These are phyloP conservation scores for Rhipidura dahli DNA, from an alignment of 2,113 vertebrate genomes.

Conservation along the genomic window DNA sequence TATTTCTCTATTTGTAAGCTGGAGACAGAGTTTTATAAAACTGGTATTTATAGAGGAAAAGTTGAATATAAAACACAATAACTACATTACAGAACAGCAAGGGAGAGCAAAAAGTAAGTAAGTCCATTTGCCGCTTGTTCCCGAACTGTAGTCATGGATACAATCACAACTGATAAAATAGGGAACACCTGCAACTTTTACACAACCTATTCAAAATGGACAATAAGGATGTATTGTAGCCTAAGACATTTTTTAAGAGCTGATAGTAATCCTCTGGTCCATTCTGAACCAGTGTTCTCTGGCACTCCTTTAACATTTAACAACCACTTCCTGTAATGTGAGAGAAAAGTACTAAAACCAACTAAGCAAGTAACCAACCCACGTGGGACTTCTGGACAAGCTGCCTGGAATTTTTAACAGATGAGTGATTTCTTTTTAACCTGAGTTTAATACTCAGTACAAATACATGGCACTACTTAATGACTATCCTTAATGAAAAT, in stretches of 20 bases:
- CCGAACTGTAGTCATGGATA: not conserved
- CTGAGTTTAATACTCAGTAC: not conserved
- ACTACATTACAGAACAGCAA: not conserved
- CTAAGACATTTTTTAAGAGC: not conserved
- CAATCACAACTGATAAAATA: not conserved
- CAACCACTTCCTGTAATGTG: not conserved
- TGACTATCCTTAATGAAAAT: not conserved
- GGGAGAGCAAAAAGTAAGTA: not conserved
- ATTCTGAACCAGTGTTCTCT: not conserved
- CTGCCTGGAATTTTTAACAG: not conserved
- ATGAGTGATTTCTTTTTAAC: not conserved
- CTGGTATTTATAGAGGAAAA: not conserved
- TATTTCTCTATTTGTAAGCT: not conserved
- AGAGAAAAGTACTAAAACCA: not conserved
- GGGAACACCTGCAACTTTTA: not conserved
- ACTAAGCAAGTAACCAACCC: not conserved
- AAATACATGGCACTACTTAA: not conserved
- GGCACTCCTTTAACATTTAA: not conserved
- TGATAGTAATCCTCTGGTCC: not conserved
- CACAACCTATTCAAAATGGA: not conserved
- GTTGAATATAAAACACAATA: not conserved
- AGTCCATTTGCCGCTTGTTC: not conserved
- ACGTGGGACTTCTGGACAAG: not conserved
- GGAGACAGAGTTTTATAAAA: not conserved
- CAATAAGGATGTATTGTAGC: not conserved